Evolutionary conservation across 2,113 vertebrate genomes (phyloP).

Genomic region (Amphilophus citrinellus): DNA sequence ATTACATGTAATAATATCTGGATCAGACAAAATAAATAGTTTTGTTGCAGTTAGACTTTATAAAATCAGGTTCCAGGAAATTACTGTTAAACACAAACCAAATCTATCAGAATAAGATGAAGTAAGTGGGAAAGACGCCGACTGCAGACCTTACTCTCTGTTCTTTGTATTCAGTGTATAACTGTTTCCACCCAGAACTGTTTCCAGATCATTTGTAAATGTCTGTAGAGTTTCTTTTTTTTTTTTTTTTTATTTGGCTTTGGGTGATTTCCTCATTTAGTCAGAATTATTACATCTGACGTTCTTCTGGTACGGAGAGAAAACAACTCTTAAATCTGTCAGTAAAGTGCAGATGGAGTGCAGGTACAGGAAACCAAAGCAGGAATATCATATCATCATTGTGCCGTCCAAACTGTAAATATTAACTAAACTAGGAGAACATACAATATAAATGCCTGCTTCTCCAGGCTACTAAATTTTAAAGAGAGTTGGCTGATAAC

Average conservation of each 20-base stretch:
- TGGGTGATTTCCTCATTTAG: background rate
- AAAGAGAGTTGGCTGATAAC: background rate
- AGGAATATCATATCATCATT: background rate
- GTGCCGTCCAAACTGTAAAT: background rate
- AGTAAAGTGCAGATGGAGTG: conserved; percentile 12
- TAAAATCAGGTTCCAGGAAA: background rate
- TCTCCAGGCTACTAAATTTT: background rate
- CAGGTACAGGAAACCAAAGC: background rate
- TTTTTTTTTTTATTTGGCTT: background rate
- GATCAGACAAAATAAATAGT: background rate
- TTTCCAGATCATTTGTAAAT: background rate
- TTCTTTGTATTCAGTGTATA: background rate
- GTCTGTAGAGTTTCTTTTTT: background rate
- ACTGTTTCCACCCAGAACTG: background rate
- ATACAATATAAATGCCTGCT: background rate
- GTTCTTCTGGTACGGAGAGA: background rate
- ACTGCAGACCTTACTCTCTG: background rate
- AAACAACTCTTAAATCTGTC: background rate
- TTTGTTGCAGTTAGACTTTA: background rate
- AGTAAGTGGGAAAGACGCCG: background rate
- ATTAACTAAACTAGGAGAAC: background rate
- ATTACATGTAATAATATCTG: background rate
- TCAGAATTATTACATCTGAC: background rate
- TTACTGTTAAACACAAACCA: background rate
- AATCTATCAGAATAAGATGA: background rate